Evolutionary conservation across 2,888 invertebrate genomes (phyloP), one percentile per base, ranked within the genome.

Genomic region (Drosophila subsilvestris): DNA sequence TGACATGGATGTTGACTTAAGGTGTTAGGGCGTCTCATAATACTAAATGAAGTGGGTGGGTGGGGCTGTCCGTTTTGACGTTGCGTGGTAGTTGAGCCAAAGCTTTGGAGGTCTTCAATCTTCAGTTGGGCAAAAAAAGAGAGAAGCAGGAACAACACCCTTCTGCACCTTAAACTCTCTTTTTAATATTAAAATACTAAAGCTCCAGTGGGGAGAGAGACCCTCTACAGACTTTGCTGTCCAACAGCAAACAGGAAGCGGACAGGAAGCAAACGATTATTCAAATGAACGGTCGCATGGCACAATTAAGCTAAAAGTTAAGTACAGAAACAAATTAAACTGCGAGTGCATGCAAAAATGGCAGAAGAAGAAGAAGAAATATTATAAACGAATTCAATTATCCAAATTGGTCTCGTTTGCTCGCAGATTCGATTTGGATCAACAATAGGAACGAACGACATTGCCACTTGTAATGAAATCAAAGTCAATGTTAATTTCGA

Each of bases 1-100:
- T 63, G 78, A 73, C 66, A 74, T 68, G 61, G 73, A 61, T 76
- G 74, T 83, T 72, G 73, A 80, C 65, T 68, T 54, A 50, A 75
- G 75, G 75, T 75, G 75, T 70, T 61, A 63, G 74, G 78, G 74
- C 69, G 83, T 83, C 86, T 83, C 88, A 87, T 67, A 86, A 86
- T 80, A 85, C 67, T 65, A 59, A 45, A 57, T n/a, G 49, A 17
- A 55, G 14, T 20, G 49, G 42, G 29, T 7, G 25, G 51, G 17
- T n/a, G n/a, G n/a, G n/a, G n/a, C n/a, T n/a, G n/a, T n/a, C n/a
- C n/a, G n/a, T n/a, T n/a, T n/a, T n/a, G n/a, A 17, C 42, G 18
- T 12, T 18, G 6, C 44, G 20, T 32, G 27, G 48, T 20, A 55
- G 55, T n/a, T n/a, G n/a, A n/a, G n/a, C 32, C 32, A 25, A 68